Evolutionary conservation across 2,888 invertebrate genomes (phyloP), one percentile per base, ranked within the genome.

Genomic region (Saturnia pavonia): DNA sequence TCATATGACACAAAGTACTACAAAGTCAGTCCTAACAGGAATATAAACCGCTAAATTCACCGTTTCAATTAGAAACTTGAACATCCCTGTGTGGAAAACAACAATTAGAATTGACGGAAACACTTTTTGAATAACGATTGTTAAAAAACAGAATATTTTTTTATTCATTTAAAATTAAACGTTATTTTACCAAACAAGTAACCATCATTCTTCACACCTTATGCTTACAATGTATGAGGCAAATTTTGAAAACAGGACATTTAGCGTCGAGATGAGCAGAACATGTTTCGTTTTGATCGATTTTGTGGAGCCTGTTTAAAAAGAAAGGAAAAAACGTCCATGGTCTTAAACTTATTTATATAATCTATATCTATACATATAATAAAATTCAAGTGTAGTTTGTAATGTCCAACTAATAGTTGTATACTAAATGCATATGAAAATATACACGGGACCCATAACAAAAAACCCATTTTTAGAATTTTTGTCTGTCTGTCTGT

Each of bases 171-270:
- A 8, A 54, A 54, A 22, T 45, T 48, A 54, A n/a, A 27, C 57
- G 11, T 60, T 43, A 70, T 70, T 74, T 75, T 76, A 77, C 67
- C 72, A 73, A 73, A 74, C 74, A 74, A 73, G 72, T 79, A 76
- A 72, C 76, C 75, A 77, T 83, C 83, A 79, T 85, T 87, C 85
- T 87, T 86, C 85, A 82, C 79, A 75, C 75, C 76, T 82, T 86
- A 81, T 84, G 84, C 76, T 85, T 82, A 82, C 79, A 82, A 86
- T 86, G 85, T 87, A 85, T 84, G 84, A 83, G 81, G 78, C 82
- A 75, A 78, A 88, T 88, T 87, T 88, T 83, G 81, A 83, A 89
- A 85, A 86, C 87, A 87, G 83, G 85, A 87, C 86, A 89, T 88
- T 87, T 84, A 77, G 76, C 78, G 75, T 75, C 73, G 73, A 76